These are phyloP conservation scores for Myotis yumanensis DNA, from an alignment of 2,113 vertebrate species.

Conservation along the genomic window DNA sequence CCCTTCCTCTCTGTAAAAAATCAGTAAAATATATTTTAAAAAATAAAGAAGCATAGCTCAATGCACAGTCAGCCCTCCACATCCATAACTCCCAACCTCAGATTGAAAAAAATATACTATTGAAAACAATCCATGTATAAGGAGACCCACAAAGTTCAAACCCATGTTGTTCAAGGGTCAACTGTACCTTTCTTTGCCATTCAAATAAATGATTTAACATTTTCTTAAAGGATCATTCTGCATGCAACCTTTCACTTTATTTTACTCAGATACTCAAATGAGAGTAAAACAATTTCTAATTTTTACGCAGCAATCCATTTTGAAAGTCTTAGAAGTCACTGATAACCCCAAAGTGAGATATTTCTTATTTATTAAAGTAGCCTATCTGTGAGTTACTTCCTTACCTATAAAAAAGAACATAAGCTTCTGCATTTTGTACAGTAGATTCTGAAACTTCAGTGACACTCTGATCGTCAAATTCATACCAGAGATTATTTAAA, in stretches of 20 bases:
- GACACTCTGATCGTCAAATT: constrained; percentile 98
- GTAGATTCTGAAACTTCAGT: constrained; percentile 96
- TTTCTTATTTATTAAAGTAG: neutral
- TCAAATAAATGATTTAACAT: constrained; percentile 1
- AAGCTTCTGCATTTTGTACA: constrained; percentile 97
- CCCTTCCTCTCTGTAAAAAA: no score
- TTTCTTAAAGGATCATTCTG: constrained; percentile 39
- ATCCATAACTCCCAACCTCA: neutral
- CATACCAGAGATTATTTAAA: constrained; percentile 95
- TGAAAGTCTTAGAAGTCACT: neutral
- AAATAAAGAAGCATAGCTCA: neutral
- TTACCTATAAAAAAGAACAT: constrained; percentile 99
- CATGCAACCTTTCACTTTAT: neutral
- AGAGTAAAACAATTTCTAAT: constrained; percentile 5
- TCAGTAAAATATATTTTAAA: no score
- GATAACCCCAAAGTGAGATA: neutral
- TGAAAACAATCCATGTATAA: neutral
- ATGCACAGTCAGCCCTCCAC: neutral
- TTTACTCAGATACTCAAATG: constrained; percentile 19
- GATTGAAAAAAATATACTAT: neutral
- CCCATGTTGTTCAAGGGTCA: neutral
- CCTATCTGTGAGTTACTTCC: neutral
- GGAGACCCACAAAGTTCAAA: neutral
- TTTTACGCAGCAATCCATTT: neutral
- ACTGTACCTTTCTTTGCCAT: neutral